A percentile compares a stretch with the other conserved stretches of the same genome.
Conservation (phyloP, 2,888 invertebrate species). For the Clanis bilineata region DNA sequence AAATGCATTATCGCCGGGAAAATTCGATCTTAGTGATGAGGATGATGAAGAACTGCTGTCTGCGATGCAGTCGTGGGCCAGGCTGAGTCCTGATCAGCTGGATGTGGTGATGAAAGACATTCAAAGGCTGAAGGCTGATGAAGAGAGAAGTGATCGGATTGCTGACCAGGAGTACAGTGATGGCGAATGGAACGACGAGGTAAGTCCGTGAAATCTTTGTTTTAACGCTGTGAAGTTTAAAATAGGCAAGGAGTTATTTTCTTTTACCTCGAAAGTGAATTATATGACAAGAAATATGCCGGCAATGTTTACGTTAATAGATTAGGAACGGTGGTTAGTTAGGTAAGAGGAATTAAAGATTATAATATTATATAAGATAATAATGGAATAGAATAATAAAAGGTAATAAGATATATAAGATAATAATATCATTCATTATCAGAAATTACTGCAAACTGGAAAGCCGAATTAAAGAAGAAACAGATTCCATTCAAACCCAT, state of each 20-base stretch:
- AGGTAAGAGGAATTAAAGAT: too few relatives aligned
- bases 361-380: too few relatives aligned
- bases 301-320: not conserved
- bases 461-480: too few relatives aligned
- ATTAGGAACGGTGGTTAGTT: not conserved
- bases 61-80: constrained; percentile 62
- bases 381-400: too few relatives aligned
- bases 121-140: constrained; percentile 48
- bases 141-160: constrained; percentile 43
- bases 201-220: constrained; percentile 34
- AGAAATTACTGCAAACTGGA: too few relatives aligned
- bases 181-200: constrained; percentile 63
- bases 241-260: not conserved
- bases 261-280: not conserved
- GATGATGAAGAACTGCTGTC: constrained; percentile 66
- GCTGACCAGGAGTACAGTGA: constrained; percentile 55
- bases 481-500: too few relatives aligned
- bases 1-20: constrained; percentile 54
- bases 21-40: constrained; percentile 54
- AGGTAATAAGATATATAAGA: too few relatives aligned
- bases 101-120: constrained; percentile 59
- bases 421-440: too few relatives aligned
- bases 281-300: not conserved
- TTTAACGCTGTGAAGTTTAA: not conserved
- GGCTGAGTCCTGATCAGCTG: constrained; percentile 58